A percentile compares a stretch with the other conserved stretches of the same genome.
phyloP scores from a whole-genome alignment of 2,113 vertebrate species.

The Amphiprion percula region DNA sequence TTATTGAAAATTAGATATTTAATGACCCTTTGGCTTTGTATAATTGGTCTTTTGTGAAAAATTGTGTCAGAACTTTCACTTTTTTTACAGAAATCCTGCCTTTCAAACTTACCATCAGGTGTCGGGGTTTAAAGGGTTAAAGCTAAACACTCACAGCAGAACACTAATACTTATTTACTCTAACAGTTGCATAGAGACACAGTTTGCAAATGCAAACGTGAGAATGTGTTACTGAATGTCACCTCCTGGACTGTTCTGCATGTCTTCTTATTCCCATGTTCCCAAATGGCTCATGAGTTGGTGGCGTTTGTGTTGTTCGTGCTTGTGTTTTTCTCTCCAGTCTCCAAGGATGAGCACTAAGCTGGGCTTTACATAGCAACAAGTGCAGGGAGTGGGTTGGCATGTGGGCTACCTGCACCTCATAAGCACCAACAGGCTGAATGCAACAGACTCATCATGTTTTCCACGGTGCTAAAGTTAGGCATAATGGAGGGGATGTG shows the following conservation, averaged over 20 bases:
- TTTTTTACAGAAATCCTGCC: too few species aligned
- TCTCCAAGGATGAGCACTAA: constrained; percentile 40
- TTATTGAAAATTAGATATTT: too few species aligned
- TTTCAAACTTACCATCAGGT: too few species aligned
- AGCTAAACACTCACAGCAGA: background rate
- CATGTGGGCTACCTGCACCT: constrained; percentile 55
- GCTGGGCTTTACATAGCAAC: constrained; percentile 49
- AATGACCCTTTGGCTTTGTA: too few species aligned
- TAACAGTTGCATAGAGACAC: too few species aligned
- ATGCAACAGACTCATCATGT: constrained; percentile 24
- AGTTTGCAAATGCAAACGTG: too few species aligned
- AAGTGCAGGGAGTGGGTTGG: constrained; percentile 39
- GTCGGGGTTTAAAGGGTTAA: too few species aligned
- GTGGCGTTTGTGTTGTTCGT: background rate
- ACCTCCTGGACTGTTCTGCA: background rate
- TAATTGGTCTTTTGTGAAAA: too few species aligned
- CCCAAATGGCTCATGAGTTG: background rate
- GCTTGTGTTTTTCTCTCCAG: background rate
- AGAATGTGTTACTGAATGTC: constrained; percentile 17
- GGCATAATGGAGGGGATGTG: background rate
- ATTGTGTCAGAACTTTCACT: too few species aligned
- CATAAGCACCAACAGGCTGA: constrained; percentile 16
- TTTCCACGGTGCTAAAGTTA: constrained; percentile 48
- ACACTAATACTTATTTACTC: too few species aligned
- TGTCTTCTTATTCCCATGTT: background rate